phyloP scores from a whole-genome alignment of 1,140 invertebrate genomes.

The Drosophila erecta region DNA sequence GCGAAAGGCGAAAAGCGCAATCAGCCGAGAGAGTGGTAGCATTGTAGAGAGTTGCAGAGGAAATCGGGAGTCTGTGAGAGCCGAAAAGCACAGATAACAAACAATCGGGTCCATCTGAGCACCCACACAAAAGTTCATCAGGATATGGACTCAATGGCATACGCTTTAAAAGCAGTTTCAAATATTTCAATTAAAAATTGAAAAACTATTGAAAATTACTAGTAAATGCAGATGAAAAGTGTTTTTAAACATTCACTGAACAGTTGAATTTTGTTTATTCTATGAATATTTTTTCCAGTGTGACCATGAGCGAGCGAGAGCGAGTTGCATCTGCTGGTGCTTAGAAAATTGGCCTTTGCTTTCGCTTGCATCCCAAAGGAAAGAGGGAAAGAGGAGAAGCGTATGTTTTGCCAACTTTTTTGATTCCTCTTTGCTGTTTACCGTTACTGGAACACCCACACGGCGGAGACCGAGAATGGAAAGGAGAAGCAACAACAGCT shows the following conservation, averaged over 20 bases:
- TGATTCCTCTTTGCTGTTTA: conserved; percentile 49
- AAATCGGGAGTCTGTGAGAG: conserved; percentile 20
- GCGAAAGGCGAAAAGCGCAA: conserved; percentile 62
- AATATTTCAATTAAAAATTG: too few relatives aligned
- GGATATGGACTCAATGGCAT: not conserved
- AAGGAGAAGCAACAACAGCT: not conserved
- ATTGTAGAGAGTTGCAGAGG: conserved; percentile 9
- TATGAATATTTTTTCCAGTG: not conserved
- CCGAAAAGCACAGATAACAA: conserved; percentile 22
- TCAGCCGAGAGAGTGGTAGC: conserved; percentile 27
- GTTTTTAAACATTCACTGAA: too few relatives aligned
- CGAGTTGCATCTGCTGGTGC: conserved; percentile 3
- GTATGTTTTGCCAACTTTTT: conserved; percentile 75
- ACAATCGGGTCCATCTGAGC: not conserved
- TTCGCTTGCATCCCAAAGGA: conserved; percentile 21
- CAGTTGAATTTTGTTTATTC: too few relatives aligned
- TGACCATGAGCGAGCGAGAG: not conserved
- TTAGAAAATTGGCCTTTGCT: conserved; percentile 59
- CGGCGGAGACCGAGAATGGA: not conserved
- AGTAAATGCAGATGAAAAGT: too few relatives aligned
- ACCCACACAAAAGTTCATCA: not conserved
- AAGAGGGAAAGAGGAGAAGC: conserved; percentile 21
- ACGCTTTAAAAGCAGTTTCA: not conserved
- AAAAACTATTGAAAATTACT: too few relatives aligned
- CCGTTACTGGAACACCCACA: conserved; percentile 40